phyloP scores from a whole-genome alignment of 37 sponge, comb jelly and placozoan species.

The Dysidea cf. avara region DNA sequence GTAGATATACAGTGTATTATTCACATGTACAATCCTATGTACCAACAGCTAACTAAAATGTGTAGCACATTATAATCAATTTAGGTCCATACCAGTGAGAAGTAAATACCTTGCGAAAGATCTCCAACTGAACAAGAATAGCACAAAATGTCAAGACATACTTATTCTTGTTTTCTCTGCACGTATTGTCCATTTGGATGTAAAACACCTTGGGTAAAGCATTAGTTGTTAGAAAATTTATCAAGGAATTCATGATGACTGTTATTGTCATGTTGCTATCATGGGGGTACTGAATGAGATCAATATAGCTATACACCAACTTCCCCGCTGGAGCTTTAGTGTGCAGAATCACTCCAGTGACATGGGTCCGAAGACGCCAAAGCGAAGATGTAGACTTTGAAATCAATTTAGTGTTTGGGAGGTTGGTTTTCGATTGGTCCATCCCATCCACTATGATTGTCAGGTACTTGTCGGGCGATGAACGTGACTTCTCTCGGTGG shows the following conservation, averaged over 20 bases:
- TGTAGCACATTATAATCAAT: too few relatives aligned
- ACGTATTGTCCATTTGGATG: slow-evolving; percentile 6
- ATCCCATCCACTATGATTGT: slow-evolving; percentile 28
- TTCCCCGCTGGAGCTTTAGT: slow-evolving; percentile 9
- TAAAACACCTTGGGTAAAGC: neutral
- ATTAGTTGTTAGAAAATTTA: neutral
- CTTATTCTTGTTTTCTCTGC: too few relatives aligned
- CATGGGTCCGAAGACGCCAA: neutral
- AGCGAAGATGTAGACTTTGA: neutral
- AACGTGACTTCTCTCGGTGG: slow-evolving; percentile 16
- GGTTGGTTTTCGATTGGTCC: slow-evolving; percentile 34
- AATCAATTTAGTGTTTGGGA: slow-evolving; percentile 12
- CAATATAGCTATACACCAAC: slow-evolving; percentile 1
- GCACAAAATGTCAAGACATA: slow-evolving; percentile 19
- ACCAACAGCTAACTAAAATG: too few relatives aligned
- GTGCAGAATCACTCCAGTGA: slow-evolving; percentile 27
- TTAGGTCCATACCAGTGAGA: too few relatives aligned
- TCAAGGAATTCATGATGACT: neutral
- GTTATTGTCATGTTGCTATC: slow-evolving; percentile 30
- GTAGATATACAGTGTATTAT: too few relatives aligned
- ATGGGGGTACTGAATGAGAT: slow-evolving; percentile 20
- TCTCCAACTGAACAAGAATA: neutral
- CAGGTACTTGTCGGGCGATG: slow-evolving; percentile 12
- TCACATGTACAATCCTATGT: too few relatives aligned
- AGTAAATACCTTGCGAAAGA: slow-evolving; percentile 28